phyloP scores from a whole-genome alignment of 1,140 invertebrate genomes.

The Anagrus nilaparvatae region DNA sequence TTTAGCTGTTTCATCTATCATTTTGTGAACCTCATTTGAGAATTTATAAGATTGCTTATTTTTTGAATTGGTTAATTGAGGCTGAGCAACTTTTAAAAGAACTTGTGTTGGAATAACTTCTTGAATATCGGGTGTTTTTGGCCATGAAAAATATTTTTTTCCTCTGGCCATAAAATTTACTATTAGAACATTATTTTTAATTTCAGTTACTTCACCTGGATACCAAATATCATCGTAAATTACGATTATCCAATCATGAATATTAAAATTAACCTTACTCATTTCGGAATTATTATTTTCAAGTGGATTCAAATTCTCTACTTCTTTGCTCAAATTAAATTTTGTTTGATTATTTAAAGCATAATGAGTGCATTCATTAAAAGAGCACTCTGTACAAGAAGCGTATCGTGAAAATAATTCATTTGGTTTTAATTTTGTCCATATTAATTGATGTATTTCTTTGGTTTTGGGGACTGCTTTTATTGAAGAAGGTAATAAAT shows the following conservation, averaged over 20 bases:
- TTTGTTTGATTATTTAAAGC: not conserved
- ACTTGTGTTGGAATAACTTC: no score
- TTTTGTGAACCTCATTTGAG: no score
- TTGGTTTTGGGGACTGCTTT: not conserved
- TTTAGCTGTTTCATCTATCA: no score
- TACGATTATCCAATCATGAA: not conserved
- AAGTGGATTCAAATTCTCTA: not conserved
- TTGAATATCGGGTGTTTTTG: no score
- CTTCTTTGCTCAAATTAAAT: not conserved
- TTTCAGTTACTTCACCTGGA: not conserved
- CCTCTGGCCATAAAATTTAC: not conserved
- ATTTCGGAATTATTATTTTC: not conserved
- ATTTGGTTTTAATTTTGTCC: not conserved
- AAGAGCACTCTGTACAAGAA: not conserved
- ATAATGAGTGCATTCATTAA: not conserved
- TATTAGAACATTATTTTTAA: not conserved
- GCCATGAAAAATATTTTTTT: not conserved
- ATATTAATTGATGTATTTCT: not conserved
- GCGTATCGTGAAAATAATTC: not conserved
- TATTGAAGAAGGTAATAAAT: not conserved
- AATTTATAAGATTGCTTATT: no score
- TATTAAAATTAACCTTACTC: not conserved
- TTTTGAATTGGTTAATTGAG: no score
- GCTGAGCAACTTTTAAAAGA: no score
- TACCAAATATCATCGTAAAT: not conserved